These are phyloP conservation scores for Macroglossus sobrinus DNA, from an alignment of 2,113 vertebrate genomes.

Conservation along the genomic window DNA sequence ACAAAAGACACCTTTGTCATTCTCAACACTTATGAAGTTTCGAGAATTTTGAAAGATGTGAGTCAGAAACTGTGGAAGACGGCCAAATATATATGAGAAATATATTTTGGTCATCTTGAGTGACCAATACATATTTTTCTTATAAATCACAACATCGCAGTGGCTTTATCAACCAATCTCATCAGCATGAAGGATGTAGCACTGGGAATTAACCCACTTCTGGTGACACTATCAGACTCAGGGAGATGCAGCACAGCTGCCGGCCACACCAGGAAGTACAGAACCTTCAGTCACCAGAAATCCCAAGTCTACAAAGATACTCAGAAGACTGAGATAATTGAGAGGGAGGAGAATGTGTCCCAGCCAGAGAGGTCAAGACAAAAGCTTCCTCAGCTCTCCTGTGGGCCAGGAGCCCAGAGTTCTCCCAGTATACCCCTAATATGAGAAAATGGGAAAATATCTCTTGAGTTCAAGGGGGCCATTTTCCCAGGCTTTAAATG, in stretches of 20 bases:
- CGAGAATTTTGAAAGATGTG: neutral
- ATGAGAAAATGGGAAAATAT: neutral
- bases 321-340: neutral
- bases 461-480: neutral
- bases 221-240: neutral
- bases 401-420: neutral
- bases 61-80: neutral
- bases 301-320: neutral
- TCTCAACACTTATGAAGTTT: neutral
- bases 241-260: neutral
- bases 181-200: neutral
- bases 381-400: neutral
- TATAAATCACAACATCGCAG: neutral
- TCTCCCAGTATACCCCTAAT: neutral
- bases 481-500: neutral
- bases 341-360: neutral
- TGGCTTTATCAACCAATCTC: neutral
- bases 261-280: neutral
- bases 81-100: neutral
- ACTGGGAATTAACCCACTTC: neutral
- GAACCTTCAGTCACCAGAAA: neutral
- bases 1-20: neutral
- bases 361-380: neutral
- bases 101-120: neutral
- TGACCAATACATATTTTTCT: neutral